Base-by-base conservation (phyloP, 2,888 invertebrate species). In the Drosophila histrio region DNA sequence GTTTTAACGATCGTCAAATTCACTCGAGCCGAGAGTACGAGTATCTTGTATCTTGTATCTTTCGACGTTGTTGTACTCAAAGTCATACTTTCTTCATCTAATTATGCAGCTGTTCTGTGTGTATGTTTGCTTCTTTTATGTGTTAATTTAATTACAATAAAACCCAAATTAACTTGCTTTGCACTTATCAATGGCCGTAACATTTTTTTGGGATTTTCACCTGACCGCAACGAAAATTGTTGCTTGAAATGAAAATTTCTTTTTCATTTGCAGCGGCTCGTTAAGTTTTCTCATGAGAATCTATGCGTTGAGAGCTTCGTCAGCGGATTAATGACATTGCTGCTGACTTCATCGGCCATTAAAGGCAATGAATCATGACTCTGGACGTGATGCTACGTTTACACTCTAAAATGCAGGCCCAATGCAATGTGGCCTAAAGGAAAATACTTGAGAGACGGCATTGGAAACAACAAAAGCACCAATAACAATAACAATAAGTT, bases 81-180 rank as follows among this genome's bases (percentile, higher is more conserved):
- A 54, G 41, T 72, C 34, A 66, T 74, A 88, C 85, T 88, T 87
- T 88, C 88, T 84, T 84, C 60, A 57, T 62, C 84, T 88, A 88
- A 84, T 88, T 88, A 84, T 84, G 87, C 85, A 57, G 72, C 75
- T 83, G 75, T 80, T 80, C 78, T 80, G 46, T 39, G 52, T 57
- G 41, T 49, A 34, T 49, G 22, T 47, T 7, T 50, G 36, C 15
- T 38, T 59, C 54, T 72, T 80, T 72, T 70, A 75, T 87, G 85
- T 79, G 73, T 85, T 85, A 87, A 85, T 85, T 85, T 66, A 85
- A 85, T 87, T 88, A 85, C 46, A 84, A 87, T 88, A 84, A 87
- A 84, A 72, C 68, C 72, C 68, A 75, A 83, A 88, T 86, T 86
- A 83, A 83, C 79, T 57, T 39, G 64, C 64, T 60, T 54, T 46